Percentiles rank a stretch among this genome's conserved stretches.
Conservation (phyloP, 2,797 vertebrate species). For the Amblyopsis hoosieri region DNA sequence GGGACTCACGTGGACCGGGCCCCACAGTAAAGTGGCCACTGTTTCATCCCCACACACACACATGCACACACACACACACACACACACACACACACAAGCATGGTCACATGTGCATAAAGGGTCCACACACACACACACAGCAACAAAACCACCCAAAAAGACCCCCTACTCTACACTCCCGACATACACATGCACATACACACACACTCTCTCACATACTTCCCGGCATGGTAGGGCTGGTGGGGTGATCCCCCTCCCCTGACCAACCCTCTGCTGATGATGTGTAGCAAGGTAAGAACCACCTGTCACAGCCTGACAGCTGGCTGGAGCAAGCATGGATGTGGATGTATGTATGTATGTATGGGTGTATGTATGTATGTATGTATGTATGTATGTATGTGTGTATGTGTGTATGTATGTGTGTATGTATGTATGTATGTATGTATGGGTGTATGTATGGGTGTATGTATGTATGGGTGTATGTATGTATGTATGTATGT, state of each 20-base stretch:
- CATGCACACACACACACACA: not conserved
- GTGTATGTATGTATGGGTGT: too few relatives aligned
- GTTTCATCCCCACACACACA: conserved; percentile 42
- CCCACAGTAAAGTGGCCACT: conserved; percentile 52
- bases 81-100: conserved; percentile 7
- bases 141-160: not conserved
- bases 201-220: not conserved
- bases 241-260: not conserved
- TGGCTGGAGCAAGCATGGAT: conserved; percentile 6
- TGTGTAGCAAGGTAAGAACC: conserved; percentile 29
- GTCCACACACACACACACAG: not conserved
- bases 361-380: too few relatives aligned
- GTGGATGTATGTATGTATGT: too few relatives aligned
- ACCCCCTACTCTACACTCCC: not conserved
- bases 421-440: too few relatives aligned
- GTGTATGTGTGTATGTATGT: too few relatives aligned
- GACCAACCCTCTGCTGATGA: not conserved
- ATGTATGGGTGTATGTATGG: too few relatives aligned
- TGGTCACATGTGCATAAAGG: not conserved
- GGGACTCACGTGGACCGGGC: conserved; percentile 33
- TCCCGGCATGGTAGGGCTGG: not conserved
- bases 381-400: too few relatives aligned
- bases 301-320: conserved; percentile 30
- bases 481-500: too few relatives aligned
- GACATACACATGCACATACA: not conserved